Evolutionary conservation across 2,113 vertebrate genomes (phyloP).

Genomic region (Lanius ludovicianus): DNA sequence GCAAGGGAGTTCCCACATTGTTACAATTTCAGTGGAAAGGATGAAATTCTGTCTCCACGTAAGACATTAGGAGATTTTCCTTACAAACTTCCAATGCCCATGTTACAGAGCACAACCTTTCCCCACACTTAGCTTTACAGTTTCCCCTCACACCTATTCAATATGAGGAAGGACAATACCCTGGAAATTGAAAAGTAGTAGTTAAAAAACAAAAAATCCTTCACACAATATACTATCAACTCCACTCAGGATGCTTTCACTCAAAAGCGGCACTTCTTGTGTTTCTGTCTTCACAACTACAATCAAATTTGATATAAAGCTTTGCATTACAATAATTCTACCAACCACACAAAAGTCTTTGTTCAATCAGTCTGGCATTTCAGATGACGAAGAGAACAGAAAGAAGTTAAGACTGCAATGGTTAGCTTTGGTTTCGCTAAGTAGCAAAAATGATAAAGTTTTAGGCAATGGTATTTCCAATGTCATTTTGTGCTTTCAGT

Average conservation of each 20-base stretch:
- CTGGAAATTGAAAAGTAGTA: not conserved
- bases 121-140: not conserved
- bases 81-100: not conserved
- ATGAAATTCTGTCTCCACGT: not conserved
- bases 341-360: not conserved
- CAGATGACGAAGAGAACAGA: not conserved
- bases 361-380: not conserved
- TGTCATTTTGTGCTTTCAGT: not conserved
- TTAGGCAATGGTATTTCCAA: not conserved
- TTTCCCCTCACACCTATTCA: not conserved
- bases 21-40: not conserved
- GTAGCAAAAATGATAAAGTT: not conserved
- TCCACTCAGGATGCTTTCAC: not conserved
- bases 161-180: not conserved
- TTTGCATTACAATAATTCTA: not conserved
- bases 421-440: not conserved
- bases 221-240: not conserved
- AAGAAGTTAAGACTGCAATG: not conserved
- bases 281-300: not conserved
- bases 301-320: not conserved
- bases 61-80: not conserved
- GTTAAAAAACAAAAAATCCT: not conserved
- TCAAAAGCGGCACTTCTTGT: not conserved
- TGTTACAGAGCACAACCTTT: not conserved
- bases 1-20: not conserved